phyloP scores from a whole-genome alignment of 2,113 vertebrate species.

The Callorhinus ursinus region DNA sequence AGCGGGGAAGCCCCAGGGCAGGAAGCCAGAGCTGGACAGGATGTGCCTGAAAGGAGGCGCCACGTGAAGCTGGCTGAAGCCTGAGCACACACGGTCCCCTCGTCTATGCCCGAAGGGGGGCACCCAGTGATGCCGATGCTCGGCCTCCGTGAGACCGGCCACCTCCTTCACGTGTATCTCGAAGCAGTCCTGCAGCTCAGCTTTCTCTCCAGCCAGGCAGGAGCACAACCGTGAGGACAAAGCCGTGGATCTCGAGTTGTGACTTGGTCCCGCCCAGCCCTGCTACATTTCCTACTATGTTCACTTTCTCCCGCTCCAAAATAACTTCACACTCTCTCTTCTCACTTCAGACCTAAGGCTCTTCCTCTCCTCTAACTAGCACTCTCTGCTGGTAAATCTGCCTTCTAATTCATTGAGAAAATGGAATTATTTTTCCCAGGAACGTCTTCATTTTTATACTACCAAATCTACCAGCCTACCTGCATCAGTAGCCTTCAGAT shows the following conservation, averaged over 20 bases:
- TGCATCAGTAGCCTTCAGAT: conserved; percentile 30
- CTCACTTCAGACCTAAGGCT: neutral
- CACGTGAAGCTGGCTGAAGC: neutral
- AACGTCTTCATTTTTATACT: neutral
- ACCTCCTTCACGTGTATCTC: neutral
- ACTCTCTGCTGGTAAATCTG: neutral
- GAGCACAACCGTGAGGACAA: neutral
- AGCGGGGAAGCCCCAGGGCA: neutral
- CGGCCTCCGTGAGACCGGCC: neutral
- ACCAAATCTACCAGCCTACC: neutral
- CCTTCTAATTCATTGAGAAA: conserved; percentile 52
- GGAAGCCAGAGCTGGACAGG: neutral
- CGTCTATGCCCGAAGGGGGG: neutral
- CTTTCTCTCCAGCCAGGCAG: neutral
- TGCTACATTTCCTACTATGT: neutral
- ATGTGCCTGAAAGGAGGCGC: too few relatives aligned
- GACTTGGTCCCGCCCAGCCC: neutral
- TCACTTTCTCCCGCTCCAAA: conserved; percentile 1
- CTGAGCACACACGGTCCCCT: neutral
- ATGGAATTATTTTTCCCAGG: neutral
- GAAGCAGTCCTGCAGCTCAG: neutral
- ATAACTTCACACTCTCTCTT: neutral
- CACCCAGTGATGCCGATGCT: neutral
- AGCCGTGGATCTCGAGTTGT: neutral
- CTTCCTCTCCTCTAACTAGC: neutral